Evolutionary conservation across 2,797 vertebrate species (phyloP).

Genomic region (Natrix natrix): DNA sequence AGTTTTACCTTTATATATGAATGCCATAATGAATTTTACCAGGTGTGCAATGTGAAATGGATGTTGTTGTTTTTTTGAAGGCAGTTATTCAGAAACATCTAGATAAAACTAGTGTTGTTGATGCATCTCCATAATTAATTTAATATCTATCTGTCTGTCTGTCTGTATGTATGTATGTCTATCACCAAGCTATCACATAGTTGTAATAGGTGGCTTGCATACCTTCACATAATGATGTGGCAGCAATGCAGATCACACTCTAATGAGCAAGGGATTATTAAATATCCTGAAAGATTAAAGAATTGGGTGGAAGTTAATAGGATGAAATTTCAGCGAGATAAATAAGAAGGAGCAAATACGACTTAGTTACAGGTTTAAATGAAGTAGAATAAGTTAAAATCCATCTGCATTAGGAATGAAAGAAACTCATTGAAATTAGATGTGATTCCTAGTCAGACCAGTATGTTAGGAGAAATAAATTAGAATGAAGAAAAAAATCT

Average conservation of each 20-base stretch:
- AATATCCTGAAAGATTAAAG: constrained; percentile 5
- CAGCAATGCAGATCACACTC: neutral
- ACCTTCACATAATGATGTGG: neutral
- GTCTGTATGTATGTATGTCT: neutral
- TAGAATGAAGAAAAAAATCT: neutral
- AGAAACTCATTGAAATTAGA: neutral
- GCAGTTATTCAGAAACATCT: neutral
- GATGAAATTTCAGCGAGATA: constrained; percentile 1
- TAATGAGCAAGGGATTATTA: neutral
- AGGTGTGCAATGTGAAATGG: neutral
- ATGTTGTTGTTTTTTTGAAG: neutral
- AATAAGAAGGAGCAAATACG: constrained; percentile 8
- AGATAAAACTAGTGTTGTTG: no score
- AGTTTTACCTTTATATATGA: neutral
- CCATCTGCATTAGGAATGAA: neutral
- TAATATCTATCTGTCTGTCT: neutral
- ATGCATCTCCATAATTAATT: neutral
- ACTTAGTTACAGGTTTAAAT: neutral
- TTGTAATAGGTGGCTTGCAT: neutral
- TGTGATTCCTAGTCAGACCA: neutral
- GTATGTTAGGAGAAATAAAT: neutral
- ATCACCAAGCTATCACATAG: neutral
- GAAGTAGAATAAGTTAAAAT: neutral
- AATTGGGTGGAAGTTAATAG: constrained; percentile 10
- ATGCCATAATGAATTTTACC: neutral